Evolutionary conservation across 2,113 vertebrate species (phyloP).

Genomic region (Tringa solitaria): DNA sequence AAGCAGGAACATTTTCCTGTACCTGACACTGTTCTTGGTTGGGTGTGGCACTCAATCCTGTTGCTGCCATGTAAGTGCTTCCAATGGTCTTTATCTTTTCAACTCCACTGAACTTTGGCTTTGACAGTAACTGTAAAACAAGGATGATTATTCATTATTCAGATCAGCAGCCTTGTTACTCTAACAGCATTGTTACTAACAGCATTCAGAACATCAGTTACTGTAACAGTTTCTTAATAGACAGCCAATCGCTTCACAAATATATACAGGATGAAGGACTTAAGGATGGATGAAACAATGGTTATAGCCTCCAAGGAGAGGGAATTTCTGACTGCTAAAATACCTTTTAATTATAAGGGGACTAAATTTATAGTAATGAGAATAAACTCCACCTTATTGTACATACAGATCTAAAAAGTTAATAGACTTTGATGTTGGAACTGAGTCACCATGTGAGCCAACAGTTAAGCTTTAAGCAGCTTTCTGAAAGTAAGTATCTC

Average conservation of each 20-base stretch:
- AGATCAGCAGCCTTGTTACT: not conserved
- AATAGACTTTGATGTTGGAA: not conserved
- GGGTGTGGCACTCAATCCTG: constrained; percentile 88
- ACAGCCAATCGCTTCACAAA: not conserved
- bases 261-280: not conserved
- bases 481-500: not conserved
- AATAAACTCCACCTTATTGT: not conserved
- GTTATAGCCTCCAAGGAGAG: not conserved
- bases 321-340: not conserved
- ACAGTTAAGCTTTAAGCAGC: not conserved
- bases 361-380: not conserved
- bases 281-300: not conserved
- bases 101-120: constrained; percentile 97
- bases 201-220: not conserved
- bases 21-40: constrained; percentile 92
- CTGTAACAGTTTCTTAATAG: not conserved
- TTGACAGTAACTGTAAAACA: constrained; percentile 86
- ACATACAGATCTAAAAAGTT: not conserved
- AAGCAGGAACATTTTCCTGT: not conserved
- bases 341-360: not conserved
- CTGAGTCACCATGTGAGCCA: not conserved
- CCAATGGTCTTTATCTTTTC: constrained; percentile 99
- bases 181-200: not conserved
- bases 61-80: constrained; percentile 98
- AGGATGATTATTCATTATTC: not conserved